Percentiles rank a stretch among this genome's conserved stretches.
Conservation (phyloP, 2,113 vertebrate genomes). For the Perognathus longimembris region DNA sequence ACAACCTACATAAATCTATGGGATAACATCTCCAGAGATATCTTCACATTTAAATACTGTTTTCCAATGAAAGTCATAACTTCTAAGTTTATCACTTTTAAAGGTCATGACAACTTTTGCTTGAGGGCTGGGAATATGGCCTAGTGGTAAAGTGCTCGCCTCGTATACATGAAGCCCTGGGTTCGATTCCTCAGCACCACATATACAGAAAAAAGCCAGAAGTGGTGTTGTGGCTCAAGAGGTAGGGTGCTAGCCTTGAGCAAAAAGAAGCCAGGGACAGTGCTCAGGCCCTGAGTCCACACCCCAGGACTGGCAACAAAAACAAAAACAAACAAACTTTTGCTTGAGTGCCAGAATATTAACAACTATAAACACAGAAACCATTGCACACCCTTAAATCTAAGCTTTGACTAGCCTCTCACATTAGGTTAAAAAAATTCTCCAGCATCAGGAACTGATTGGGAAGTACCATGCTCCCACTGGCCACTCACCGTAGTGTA, state of each 20-base stretch:
- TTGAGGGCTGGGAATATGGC: no score
- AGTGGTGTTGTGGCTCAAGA: no score
- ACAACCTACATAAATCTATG: neutral
- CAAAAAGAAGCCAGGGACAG: no score
- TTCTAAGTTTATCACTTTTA: conserved; percentile 24
- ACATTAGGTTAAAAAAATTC: neutral
- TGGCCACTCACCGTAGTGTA: conserved; percentile 85
- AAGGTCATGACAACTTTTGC: neutral
- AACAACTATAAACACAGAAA: conserved; percentile 27
- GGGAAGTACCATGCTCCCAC: neutral
- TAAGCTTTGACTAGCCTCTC: neutral
- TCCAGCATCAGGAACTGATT: neutral
- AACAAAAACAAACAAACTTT: no score
- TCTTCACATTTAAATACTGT: neutral
- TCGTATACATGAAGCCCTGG: no score
- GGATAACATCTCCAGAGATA: neutral
- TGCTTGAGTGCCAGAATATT: conserved; percentile 48
- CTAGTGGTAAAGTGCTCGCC: no score
- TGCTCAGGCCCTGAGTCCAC: no score
- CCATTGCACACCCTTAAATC: neutral
- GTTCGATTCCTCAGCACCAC: no score
- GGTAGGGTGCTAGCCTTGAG: no score
- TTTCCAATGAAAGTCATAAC: conserved; percentile 1
- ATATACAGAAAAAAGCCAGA: no score
- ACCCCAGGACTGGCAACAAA: no score